Base-by-base conservation (phyloP, 1,140 invertebrate species). In the Magallana gigas region DNA sequence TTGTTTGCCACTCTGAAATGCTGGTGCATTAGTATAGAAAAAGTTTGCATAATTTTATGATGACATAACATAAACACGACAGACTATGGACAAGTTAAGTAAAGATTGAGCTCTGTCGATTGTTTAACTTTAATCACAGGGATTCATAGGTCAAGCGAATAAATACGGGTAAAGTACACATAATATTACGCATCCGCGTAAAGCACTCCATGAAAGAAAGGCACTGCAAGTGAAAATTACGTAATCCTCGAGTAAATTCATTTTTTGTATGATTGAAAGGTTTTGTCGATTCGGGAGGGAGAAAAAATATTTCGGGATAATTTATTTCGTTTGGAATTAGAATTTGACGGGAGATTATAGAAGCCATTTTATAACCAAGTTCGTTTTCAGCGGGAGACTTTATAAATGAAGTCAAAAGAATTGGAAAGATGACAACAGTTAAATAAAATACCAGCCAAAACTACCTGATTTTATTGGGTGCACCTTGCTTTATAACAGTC, bases 31-130 rank as follows among this genome's bases (percentile, higher is more conserved):
- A 8, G 23, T 2, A 11, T 71, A 29, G 64, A 23, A 29, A 29
- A 71, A 48, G 18, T 4, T 71, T 11, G 29, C 18, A 23, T 23
- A 76, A 18, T 36, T 76, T 76, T 76, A 76, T 11, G 23, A 76
- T 76, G 68, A 76, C 68, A 76, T 76, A 76, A 76, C 36, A 76
- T 12, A 29, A 76, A 76, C 36, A 76, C 23, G 36, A 76, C 68
- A 36, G 36, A 76, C 29, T 11, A 12, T 76, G 2, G 23, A 29
- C 68, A 76, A 12, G 68, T 76, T 12, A 29, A 29, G 36, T 36
- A 76, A 76, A 76, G 68, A 76, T 29, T 11, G 23, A 76, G 68
- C 68, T 76, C 36, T 76, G 68, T 76, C 8, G 12, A 76, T 76
- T 76, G 68, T 76, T 76, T 76, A 76, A 76, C 68, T 76, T 76